Evolutionary conservation across 2,888 invertebrate species (phyloP), one percentile per base, ranked within the genome.

Genomic region (Cephus pygmeus): DNA sequence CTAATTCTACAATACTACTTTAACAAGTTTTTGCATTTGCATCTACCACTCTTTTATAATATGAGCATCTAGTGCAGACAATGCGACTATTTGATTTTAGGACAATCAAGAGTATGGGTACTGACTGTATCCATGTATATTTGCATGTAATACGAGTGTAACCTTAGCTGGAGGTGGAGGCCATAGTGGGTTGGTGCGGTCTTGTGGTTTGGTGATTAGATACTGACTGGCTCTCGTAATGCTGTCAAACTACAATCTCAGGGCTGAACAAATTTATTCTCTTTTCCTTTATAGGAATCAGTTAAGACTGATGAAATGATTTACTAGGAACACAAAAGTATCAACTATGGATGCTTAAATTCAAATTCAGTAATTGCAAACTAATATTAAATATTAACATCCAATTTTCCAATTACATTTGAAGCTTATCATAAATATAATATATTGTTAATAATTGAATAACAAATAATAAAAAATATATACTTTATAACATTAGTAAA

Each of bases 181-280:
- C 85, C 85, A 81, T 73, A 76, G 73, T 81, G 79, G 81, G 81
- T 81, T 79, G 80, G 79, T 80, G 81, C 83, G 85, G 85, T 85
- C 84, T 85, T 85, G 86, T 81, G 87, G 85, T 87, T 85, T 83
- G 78, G 83, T 85, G 88, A 88, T 88, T 88, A 88, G 87, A 88
- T 88, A 87, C 82, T 76, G 77, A 82, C 78, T 79, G 77, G 80
- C 78, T 83, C 81, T 83, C 75, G 82, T 82, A 82, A 87, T 76
- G 82, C 78, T 78, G 74, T 79, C 77, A 69, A 79, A 84, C 81
- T 81, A 83, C 82, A 80, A 81, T 76, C 79, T 77, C 69, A 76
- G 76, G 69, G 23, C 34, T 71, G 31, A 33, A 56, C 75, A 69
- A 73, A 75, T 75, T 74, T 69, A 15, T 69, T 73, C 77, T 75